Base-by-base conservation (phyloP, 2,113 vertebrate species). In the Perccottus glenii region DNA sequence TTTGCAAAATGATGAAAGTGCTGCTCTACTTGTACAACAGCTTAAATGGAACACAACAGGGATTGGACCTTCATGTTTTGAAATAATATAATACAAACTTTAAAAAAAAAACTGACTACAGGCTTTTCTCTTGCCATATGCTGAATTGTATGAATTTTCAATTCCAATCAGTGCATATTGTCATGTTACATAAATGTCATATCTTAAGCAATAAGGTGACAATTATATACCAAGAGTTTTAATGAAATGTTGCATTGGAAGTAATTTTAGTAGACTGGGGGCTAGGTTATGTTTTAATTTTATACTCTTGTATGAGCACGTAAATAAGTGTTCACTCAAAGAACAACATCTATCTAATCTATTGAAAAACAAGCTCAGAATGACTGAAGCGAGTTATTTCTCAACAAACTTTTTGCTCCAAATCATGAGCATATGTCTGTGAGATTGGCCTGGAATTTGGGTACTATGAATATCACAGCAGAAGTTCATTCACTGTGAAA, bases 171-270 rank as follows among this genome's bases (percentile, higher is more conserved):
- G 9, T 63, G 58, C 71, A 40, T 62, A 60, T 36, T 49, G 62
- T 75, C 77, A 83, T 60, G 75, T 83, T 75, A 69, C 64, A 45
- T 43, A 72, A 45, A 64, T 85, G 75, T 68, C 71, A 40, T 12
- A 19, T 57, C 27, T 68, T 38, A 46, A 6, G 56, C n/a, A 40
- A 40, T 5, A 8, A 40, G 5, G 38, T 40, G 2, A 40, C 5
- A 40, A 40, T 46, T 46, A 11, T 27, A 27, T 46, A 46, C 10
- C 11, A 14, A 46, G 44, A 11, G 12, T 46, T 40, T 27, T 27
- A 27, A 27, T 27, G 19, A 27, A 27, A 27, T 27, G 19, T 27
- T 27, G 19, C 19, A 8, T 6, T 43, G 42, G 9, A 11, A 40
- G 48, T 3, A 15, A 15, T 8, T 50, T 19, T 19, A 19, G 48